A percentile compares a stretch with the other conserved stretches of the same genome.
Conservation (phyloP, 1,140 invertebrate species). For the Cydia amplana region DNA sequence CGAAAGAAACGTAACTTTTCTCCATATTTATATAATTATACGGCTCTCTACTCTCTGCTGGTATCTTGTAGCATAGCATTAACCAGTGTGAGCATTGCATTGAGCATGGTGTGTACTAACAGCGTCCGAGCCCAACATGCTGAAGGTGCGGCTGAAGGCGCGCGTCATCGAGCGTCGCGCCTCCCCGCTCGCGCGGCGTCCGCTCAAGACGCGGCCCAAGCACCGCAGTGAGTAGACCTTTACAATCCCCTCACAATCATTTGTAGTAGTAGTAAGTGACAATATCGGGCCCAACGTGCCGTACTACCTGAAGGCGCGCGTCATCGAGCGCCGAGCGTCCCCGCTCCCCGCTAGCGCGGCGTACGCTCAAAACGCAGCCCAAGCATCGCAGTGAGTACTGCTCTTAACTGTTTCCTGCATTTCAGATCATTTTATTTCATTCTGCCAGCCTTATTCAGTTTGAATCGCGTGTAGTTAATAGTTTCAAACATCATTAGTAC, state of each 20-base stretch:
- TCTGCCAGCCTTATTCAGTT: too few species aligned
- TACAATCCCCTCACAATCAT: not conserved
- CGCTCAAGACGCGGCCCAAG: slow-evolving; percentile 89
- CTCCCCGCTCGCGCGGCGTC: slow-evolving; percentile 92
- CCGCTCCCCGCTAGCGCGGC: slow-evolving; percentile 92
- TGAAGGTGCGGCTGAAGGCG: slow-evolving; percentile 97
- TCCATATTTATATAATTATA: not conserved
- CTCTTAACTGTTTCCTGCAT: too few species aligned
- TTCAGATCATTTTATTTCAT: too few species aligned
- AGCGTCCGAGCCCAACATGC: slow-evolving; percentile 98
- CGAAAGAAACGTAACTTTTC: too few species aligned
- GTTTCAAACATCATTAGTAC: too few species aligned
- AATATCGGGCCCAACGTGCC: slow-evolving; percentile 98
- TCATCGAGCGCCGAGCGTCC: slow-evolving; percentile 93
- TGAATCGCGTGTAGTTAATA: too few species aligned
- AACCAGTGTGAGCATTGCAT: slow-evolving; percentile 9
- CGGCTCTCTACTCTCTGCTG: not conserved
- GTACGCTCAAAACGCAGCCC: slow-evolving; percentile 85
- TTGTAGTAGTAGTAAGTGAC: slow-evolving; percentile 44
- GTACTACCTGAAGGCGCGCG: slow-evolving; percentile 96
- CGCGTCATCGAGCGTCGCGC: slow-evolving; percentile 94
- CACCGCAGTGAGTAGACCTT: slow-evolving; percentile 39
- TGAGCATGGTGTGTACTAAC: slow-evolving; percentile 68
- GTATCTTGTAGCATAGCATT: slow-evolving; percentile 33
- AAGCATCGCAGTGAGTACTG: slow-evolving; percentile 72